Base-by-base conservation (phyloP, 2,113 vertebrate species). In the Leptodactylus fuscus region DNA sequence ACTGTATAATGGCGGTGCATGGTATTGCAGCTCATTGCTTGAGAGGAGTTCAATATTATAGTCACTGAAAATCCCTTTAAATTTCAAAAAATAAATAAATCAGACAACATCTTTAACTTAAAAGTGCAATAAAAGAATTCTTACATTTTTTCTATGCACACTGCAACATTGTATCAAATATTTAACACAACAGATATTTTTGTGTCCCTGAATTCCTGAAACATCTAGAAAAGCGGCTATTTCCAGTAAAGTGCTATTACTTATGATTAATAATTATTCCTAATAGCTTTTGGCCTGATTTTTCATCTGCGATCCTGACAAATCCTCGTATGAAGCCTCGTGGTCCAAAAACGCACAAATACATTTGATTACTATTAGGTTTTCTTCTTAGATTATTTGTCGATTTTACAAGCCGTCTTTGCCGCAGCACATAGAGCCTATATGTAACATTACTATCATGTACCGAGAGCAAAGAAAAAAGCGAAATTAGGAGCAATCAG, bases 401-500 rank as follows among this genome's bases (percentile, higher is more conserved):
- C 24, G 16, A 29, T 29, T 32, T 32, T 16, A 0, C 1, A 24
- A 69, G 16, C 16, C 24, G 11, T 41, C 18, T 81, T 65, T 24
- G 20, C 38, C 53, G 29, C 10, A 24, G 24, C 44, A 24, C 49
- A 83, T 62, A 79, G 48, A 32, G 74, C n/a, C n/a, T n/a, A n/a
- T n/a, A n/a, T n/a, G n/a, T n/a, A n/a, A 69, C 34, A n/a, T 11
- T 44, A 16, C 62, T 34, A 79, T 78, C 44, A 38, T 51, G 41
- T 16, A 49, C 41, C 18, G 32, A 34, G 55, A 44, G 41, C 11
- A 71, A 41, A 36, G 27, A 82, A 38, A 67, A 4, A 49, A 9
- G 41, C 8, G 36, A 41, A 41, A 85, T 85, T 65, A 85, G 77
- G 29, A 49, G 83, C 58, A 85, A 85, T 85, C 83, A 85, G 58